phyloP scores from a whole-genome alignment of 2,113 vertebrate species.

The Lamprologus tigripictilis region DNA sequence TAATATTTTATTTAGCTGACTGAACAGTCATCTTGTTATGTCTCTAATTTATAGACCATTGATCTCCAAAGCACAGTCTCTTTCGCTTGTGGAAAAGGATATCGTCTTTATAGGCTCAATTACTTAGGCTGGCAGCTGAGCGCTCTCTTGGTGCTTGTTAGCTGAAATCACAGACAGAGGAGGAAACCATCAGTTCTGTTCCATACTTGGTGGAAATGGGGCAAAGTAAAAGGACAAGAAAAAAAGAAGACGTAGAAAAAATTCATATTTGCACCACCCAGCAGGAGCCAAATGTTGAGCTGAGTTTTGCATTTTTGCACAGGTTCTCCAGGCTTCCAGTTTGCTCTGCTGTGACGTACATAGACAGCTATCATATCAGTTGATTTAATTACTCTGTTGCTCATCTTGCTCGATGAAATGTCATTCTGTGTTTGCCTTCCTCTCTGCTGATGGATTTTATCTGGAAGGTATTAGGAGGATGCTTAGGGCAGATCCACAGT shows the following conservation, averaged over 20 bases:
- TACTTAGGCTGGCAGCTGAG: slow-evolving; percentile 18
- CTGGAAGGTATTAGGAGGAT: slow-evolving; percentile 1
- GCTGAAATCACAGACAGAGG: neutral
- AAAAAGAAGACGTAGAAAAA: neutral
- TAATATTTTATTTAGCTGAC: neutral
- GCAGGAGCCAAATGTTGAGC: neutral
- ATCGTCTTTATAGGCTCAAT: slow-evolving; percentile 17
- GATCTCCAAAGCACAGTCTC: neutral
- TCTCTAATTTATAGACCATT: neutral
- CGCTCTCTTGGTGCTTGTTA: slow-evolving; percentile 31
- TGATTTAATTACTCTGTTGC: slow-evolving; percentile 27
- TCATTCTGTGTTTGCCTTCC: neutral
- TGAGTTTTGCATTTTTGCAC: neutral
- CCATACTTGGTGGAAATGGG: neutral
- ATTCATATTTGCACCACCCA: neutral
- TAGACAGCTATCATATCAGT: neutral
- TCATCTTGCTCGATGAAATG: slow-evolving; percentile 4
- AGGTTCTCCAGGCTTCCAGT: neutral
- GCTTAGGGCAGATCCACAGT: slow-evolving; percentile 31
- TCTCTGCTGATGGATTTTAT: slow-evolving; percentile 10
- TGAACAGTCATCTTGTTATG: neutral
- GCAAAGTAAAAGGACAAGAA: neutral
- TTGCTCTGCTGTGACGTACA: neutral
- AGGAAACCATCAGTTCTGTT: neutral
- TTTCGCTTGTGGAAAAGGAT: neutral